phyloP scores from a whole-genome alignment of 2,888 invertebrate genomes.

The Operophtera brumata region DNA sequence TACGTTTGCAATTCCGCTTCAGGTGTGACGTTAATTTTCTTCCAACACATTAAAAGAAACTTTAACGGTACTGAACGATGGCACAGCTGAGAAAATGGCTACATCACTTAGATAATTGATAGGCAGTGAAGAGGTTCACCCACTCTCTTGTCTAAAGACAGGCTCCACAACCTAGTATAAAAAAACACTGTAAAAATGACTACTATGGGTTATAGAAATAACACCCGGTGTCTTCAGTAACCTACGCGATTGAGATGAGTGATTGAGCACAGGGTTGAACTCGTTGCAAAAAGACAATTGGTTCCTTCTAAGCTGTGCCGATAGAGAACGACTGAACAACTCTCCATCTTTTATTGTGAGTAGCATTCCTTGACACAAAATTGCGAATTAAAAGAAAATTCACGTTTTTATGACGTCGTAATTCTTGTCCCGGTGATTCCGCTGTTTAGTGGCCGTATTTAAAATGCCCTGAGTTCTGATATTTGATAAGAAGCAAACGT shows the following conservation, averaged over 20 bases:
- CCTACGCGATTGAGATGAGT: too few relatives aligned
- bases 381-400: conserved; percentile 64
- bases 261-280: background rate
- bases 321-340: conserved; percentile 50
- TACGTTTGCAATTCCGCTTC: conserved; percentile 46
- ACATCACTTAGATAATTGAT: background rate
- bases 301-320: conserved; percentile 26
- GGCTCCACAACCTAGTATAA: too few relatives aligned
- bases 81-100: conserved; percentile 5
- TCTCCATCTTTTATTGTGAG: conserved; percentile 58
- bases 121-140: background rate
- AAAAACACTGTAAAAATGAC: too few relatives aligned
- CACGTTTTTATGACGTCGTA: conserved; percentile 59
- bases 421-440: conserved; percentile 54
- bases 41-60: conserved; percentile 56
- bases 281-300: background rate
- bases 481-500: conserved; percentile 40
- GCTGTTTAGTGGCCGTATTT: conserved; percentile 52
- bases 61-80: conserved; percentile 45
- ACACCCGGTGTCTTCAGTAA: too few relatives aligned
- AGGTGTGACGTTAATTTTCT: conserved; percentile 62
- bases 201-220: too few relatives aligned
- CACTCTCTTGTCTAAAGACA: background rate
- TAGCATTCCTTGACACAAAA: conserved; percentile 56
- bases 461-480: conserved; percentile 48